Conservation (phyloP, 2,113 vertebrate genomes). For the Peromyscus leucopus region DNA sequence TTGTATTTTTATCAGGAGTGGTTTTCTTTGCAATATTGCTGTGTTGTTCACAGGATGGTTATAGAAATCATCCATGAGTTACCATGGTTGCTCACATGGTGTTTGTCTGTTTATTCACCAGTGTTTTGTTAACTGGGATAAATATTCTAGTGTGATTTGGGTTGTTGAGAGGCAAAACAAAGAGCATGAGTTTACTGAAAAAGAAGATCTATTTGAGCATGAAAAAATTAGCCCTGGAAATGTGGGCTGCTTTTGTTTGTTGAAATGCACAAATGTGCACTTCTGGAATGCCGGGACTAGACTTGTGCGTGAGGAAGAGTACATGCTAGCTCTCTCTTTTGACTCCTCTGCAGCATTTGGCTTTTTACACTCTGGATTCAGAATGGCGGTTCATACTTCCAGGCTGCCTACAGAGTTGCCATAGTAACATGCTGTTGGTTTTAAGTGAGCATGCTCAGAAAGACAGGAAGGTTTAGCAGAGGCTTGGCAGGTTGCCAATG, state of each 20-base stretch:
- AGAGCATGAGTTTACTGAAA: slow-evolving; percentile 75
- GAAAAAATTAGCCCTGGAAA: slow-evolving; percentile 47
- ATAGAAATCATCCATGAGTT: neutral
- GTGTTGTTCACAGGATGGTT: slow-evolving; percentile 36
- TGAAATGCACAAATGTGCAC: neutral
- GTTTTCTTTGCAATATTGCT: slow-evolving; percentile 47
- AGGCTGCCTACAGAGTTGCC: slow-evolving; percentile 91
- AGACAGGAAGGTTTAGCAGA: slow-evolving; percentile 88
- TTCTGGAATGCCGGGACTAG: slow-evolving; percentile 44
- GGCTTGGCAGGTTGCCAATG: slow-evolving; percentile 91
- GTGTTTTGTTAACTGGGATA: slow-evolving; percentile 38
- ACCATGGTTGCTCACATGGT: slow-evolving; percentile 13
- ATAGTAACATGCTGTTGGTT: slow-evolving; percentile 88
- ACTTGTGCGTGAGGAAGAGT: slow-evolving; percentile 28
- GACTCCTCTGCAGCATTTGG: slow-evolving; percentile 78
- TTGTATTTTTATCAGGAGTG: slow-evolving; percentile 44
- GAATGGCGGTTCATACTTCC: slow-evolving; percentile 89
- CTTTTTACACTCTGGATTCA: slow-evolving; percentile 81
- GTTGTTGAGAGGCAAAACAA: slow-evolving; percentile 76
- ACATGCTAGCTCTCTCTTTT: slow-evolving; percentile 65
- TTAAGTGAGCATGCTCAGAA: slow-evolving; percentile 87
- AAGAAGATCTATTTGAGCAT: slow-evolving; percentile 63
- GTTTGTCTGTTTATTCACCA: slow-evolving; percentile 38
- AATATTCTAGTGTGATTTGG: slow-evolving; percentile 61
- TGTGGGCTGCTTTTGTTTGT: slow-evolving; percentile 54